Percentiles rank a stretch among this genome's conserved stretches.
These are phyloP conservation scores for Falco naumanni DNA, from an alignment of 2,797 vertebrate genomes.

Conservation along the genomic window DNA sequence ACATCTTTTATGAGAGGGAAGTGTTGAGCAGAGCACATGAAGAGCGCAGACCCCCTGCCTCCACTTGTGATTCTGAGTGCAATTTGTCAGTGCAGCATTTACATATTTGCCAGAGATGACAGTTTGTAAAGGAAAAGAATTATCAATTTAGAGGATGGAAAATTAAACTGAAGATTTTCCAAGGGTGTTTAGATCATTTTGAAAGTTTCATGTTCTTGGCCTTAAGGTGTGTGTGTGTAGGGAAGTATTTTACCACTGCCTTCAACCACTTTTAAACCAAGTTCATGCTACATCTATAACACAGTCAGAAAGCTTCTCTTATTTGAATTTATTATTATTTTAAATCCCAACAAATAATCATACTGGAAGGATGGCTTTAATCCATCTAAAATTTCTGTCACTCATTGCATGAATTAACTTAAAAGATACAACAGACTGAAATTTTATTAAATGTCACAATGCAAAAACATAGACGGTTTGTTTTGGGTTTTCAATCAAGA, in stretches of 20 bases:
- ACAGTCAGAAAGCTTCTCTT: neutral
- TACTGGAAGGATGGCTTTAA: neutral
- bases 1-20: neutral
- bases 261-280: neutral
- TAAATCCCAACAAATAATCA: neutral
- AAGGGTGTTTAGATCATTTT: neutral
- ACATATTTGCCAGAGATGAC: neutral
- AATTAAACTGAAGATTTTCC: neutral
- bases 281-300: neutral
- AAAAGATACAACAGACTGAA: neutral
- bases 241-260: neutral
- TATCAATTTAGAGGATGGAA: neutral
- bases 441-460: neutral
- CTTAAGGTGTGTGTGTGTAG: neutral
- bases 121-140: neutral
- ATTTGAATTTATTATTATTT: neutral
- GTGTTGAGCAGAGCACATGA: neutral
- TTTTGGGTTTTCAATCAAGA: neutral
- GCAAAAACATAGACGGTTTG: neutral
- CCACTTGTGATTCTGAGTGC: neutral
- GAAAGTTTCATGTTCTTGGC: neutral
- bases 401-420: neutral
- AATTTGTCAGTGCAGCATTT: neutral
- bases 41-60: rapidly evolving
- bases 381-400: neutral